These are phyloP conservation scores for Cephus spinipes DNA, from an alignment of 2,888 invertebrate genomes.

Conservation along the genomic window DNA sequence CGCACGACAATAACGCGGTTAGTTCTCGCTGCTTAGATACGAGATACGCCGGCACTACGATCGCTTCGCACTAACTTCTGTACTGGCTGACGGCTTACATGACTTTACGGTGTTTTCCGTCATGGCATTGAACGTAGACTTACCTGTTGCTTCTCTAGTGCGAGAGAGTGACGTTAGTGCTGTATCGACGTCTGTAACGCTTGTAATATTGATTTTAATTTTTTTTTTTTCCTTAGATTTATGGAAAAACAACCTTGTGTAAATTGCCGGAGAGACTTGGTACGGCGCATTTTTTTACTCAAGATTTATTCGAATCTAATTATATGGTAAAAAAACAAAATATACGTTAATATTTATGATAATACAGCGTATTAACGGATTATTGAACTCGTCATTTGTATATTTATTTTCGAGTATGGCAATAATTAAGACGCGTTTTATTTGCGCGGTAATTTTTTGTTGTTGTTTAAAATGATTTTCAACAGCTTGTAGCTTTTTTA, in stretches of 20 bases:
- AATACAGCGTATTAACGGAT: not conserved
- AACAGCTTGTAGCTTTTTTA: not conserved
- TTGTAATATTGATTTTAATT: not conserved
- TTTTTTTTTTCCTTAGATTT: not conserved
- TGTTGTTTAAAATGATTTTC: not conserved
- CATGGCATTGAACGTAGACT: not conserved
- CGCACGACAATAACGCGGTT: slow-evolving; percentile 41
- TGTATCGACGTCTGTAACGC: not conserved
- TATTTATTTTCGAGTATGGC: not conserved
- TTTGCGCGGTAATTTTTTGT: not conserved
- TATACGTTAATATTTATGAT: not conserved
- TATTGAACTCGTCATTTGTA: not conserved
- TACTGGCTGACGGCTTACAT: not conserved
- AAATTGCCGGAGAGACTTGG: not conserved
- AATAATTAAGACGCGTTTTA: not conserved
- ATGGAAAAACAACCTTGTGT: not conserved
- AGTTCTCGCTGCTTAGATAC: slow-evolving; percentile 15
- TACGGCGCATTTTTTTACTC: not conserved
- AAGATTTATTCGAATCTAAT: not conserved
- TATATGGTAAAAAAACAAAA: not conserved
- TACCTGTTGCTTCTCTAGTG: not conserved
- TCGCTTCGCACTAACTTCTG: not conserved
- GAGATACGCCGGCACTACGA: slow-evolving; percentile 2
- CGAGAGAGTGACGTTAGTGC: not conserved
- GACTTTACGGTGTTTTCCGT: not conserved